Evolutionary conservation across 2,888 invertebrate genomes (phyloP), one percentile per base, ranked within the genome.

Genomic region (Molorchus minor): DNA sequence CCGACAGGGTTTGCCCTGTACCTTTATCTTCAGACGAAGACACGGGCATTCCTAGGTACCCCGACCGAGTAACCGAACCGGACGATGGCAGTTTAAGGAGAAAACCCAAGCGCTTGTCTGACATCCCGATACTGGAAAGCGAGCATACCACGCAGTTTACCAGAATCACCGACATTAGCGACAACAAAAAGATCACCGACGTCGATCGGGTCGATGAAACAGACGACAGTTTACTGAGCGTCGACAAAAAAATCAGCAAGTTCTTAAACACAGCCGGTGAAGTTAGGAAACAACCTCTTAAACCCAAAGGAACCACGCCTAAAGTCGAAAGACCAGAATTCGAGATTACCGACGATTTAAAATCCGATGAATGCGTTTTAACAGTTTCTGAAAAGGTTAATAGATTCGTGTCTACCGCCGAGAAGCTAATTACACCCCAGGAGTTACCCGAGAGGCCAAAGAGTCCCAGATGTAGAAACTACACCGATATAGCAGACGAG

Each of bases 1-100:
- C 91, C 0, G 89, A 90, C 73, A 84, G 87, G 60, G 85, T 89
- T 54, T 87, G 88, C 69, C 89, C 89, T 0, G 85, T 86, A 7
- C 89, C 89, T 0, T 83, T 88, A 2, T 84, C 84, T 33, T 83
- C 85, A 4, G 80, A 82, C 33, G 81, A 82, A 45, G 81, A 82
- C 59, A 83, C 84, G 1, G 85, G 86, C 44, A 84, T 84, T 52
- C 88, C 89, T 2, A 84, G 91, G 54, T 90, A 88, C 74, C 91
- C 92, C 0, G 91, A 92, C 76, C 85, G 86, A 71, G 87, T 91
- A 0, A 86, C 84, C 70, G 91, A 92, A 76, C 91, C 92, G 0
- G 91, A 91, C 65, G 91, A 91, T 71, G 86, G 85, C 29, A 77
- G 61, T 20, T 81, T 82, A 8, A 69, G 62, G 47, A 80, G 78